These are phyloP conservation scores for Ceratotherium simum DNA, from an alignment of 2,113 vertebrate species.

Conservation along the genomic window DNA sequence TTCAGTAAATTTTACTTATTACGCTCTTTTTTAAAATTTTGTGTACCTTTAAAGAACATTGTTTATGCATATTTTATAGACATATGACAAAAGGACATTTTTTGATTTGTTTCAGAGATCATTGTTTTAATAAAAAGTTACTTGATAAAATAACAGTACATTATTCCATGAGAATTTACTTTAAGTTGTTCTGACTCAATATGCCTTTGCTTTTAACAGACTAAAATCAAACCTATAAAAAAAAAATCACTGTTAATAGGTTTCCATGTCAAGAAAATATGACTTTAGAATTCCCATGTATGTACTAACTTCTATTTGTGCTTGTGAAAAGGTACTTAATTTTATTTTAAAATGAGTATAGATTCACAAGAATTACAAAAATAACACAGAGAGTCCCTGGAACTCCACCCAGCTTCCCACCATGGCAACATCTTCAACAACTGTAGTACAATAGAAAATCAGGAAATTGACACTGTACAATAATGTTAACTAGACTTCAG, in stretches of 20 bases:
- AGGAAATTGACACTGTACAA: not conserved
- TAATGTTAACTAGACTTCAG: not conserved
- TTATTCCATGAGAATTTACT: not conserved
- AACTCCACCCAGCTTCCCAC: not conserved
- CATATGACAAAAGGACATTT: not conserved
- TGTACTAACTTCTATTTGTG: not conserved
- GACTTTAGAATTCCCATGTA: not conserved
- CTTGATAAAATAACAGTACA: not conserved
- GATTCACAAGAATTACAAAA: not conserved
- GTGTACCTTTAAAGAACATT: not conserved
- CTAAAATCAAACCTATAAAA: not conserved
- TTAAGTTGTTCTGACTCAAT: not conserved
- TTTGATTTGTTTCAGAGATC: not conserved
- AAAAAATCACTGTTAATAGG: not conserved
- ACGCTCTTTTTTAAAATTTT: not conserved
- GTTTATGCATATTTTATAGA: not conserved
- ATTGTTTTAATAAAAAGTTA: not conserved
- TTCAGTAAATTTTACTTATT: not conserved
- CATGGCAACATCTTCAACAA: not conserved
- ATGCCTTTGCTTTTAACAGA: not conserved
- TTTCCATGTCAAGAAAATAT: not conserved
- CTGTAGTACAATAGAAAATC: not conserved
- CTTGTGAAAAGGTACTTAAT: not conserved
- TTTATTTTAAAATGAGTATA: not conserved
- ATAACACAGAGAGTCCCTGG: not conserved